Percentiles rank a stretch among this genome's conserved stretches.
phyloP scores from a whole-genome alignment of 2,113 vertebrate species.

The Istiophorus platypterus region DNA sequence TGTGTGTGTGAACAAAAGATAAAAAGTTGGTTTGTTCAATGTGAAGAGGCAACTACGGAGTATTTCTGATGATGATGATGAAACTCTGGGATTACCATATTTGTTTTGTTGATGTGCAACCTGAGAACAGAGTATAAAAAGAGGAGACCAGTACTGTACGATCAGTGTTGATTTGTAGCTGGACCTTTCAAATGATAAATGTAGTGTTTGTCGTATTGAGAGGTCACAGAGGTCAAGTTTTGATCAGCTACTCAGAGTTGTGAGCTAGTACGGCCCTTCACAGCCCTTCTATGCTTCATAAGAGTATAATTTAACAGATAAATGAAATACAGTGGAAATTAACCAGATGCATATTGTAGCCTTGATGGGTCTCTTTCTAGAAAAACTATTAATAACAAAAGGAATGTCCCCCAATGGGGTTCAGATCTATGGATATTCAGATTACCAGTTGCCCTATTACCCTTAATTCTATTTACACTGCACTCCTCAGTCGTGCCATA shows the following conservation, averaged over 20 bases:
- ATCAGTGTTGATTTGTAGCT: conserved; percentile 47
- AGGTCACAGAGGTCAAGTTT: conserved; percentile 39
- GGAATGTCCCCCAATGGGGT: conserved; percentile 72
- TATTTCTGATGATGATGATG: conserved; percentile 25
- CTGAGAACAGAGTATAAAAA: conserved; percentile 69
- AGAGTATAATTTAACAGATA: conserved; percentile 20
- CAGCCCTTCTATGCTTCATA: not conserved
- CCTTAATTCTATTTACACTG: conserved; percentile 72
- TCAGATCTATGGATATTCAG: conserved; percentile 50
- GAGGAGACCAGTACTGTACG: conserved; percentile 22
- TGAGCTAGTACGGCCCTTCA: conserved; percentile 13
- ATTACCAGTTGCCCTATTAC: conserved; percentile 59
- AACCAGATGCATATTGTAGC: conserved; percentile 25
- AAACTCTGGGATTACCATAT: conserved; percentile 37
- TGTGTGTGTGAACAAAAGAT: conserved; percentile 12
- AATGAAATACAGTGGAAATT: conserved; percentile 24
- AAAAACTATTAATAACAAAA: conserved; percentile 57
- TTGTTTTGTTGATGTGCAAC: conserved; percentile 50
- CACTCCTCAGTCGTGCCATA: conserved; percentile 55
- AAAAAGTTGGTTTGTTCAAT: conserved; percentile 28
- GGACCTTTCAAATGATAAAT: conserved; percentile 23
- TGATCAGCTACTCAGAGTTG: not conserved
- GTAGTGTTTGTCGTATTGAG: conserved; percentile 8
- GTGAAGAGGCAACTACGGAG: conserved; percentile 45
- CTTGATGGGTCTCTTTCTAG: conserved; percentile 28